Evolutionary conservation across 2,888 invertebrate genomes (phyloP), one percentile per base, ranked within the genome.

Genomic region (Hydriomena furcata): DNA sequence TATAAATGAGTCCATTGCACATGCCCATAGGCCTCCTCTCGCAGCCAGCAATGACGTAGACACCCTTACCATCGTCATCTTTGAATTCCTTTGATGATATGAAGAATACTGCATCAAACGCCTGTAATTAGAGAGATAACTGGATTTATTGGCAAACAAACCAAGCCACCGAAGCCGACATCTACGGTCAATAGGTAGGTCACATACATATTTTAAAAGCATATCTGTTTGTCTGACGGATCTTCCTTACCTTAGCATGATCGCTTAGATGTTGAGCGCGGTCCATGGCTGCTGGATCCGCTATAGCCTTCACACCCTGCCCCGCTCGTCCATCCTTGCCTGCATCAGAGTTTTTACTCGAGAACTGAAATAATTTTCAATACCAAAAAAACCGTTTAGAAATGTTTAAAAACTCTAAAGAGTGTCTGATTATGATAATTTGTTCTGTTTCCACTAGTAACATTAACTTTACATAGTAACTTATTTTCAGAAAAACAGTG

Each of bases 91-190:
- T 92, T 0, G 93, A 94, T 1, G 87, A 79, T 79, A 95, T 94
- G 77, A 96, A 94, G 75, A 95, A 95, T 0, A 95, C 93, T 2
- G 95, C 95, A 76, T 96, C 96, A 55, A 95, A 95, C 1, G 94
- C 94, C 93, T 94, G 74, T 1, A n/a, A 36, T n/a, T n/a, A n/a
- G n/a, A n/a, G n/a, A n/a, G n/a, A n/a, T n/a, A n/a, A n/a, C n/a
- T n/a, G n/a, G n/a, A n/a, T n/a, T n/a, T n/a, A n/a, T n/a, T n/a
- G n/a, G n/a, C n/a, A n/a, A n/a, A n/a, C n/a, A n/a, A n/a, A n/a
- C n/a, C 17, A 17, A 2, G 17, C 2, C 17, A 17, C 17, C 4
- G 17, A 17, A 3, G 2, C 4, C 4, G 2, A 3, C 17, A 17
- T 4, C 17, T 17, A 17, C 17, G 17, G 17, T 17, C 17, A 17